A percentile compares a stretch with the other conserved stretches of the same genome.
These are phyloP conservation scores for Polylopha cassiicola DNA, from an alignment of 2,888 invertebrate species.

Conservation along the genomic window DNA sequence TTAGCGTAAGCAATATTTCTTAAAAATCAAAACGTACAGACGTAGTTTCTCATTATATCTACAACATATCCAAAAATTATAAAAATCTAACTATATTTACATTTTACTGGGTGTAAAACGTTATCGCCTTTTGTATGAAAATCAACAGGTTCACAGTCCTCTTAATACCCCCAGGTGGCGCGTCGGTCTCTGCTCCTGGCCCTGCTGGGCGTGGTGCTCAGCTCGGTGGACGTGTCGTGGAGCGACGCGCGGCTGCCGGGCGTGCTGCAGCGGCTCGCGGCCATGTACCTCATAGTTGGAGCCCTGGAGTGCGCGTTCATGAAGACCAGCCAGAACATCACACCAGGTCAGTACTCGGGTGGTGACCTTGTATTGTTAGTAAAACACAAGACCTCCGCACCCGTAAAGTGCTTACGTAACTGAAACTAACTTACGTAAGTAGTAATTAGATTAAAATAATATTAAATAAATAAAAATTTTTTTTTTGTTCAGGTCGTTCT, in stretches of 20 bases:
- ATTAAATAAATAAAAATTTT: slow-evolving; percentile 2
- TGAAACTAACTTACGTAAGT: too few relatives aligned
- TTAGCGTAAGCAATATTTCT: too few relatives aligned
- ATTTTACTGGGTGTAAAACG: too few relatives aligned
- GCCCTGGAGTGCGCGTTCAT: slow-evolving; percentile 78
- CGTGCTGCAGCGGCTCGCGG: slow-evolving; percentile 88
- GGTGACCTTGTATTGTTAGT: slow-evolving; percentile 29
- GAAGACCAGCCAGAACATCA: slow-evolving; percentile 57
- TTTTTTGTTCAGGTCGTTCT: slow-evolving; percentile 61
- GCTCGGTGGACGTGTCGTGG: slow-evolving; percentile 69
- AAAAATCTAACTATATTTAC: too few relatives aligned
- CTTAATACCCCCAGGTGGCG: slow-evolving; percentile 50
- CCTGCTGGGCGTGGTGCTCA: slow-evolving; percentile 79
- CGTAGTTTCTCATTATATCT: too few relatives aligned
- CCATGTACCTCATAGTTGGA: slow-evolving; percentile 86
- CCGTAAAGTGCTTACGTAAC: too few relatives aligned
- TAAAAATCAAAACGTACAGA: too few relatives aligned
- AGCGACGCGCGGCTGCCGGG: slow-evolving; percentile 83
- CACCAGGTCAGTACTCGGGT: slow-evolving; percentile 38
- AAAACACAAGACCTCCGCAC: neutral
- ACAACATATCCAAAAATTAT: too few relatives aligned
- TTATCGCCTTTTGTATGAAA: too few relatives aligned
- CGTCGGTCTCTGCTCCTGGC: slow-evolving; percentile 79
- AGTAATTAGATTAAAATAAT: slow-evolving; percentile 1
- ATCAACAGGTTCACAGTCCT: too few relatives aligned